Conservation (phyloP, 2,888 invertebrate species). For the Drosophila recens region DNA sequence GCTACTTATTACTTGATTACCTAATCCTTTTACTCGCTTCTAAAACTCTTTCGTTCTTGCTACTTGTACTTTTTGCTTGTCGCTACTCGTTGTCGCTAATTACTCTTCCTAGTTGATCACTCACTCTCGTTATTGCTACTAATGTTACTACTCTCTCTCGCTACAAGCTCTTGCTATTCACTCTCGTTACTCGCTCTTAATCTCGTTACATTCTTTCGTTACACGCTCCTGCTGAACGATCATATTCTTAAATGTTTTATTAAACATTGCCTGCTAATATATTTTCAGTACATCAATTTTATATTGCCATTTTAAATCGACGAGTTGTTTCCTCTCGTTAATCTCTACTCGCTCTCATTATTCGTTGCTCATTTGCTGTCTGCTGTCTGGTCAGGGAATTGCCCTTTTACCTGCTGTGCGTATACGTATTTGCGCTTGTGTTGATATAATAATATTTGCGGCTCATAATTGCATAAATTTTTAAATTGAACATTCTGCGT, state of each 20-base stretch:
- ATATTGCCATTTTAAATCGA: neutral
- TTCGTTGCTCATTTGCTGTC: slow-evolving; percentile 43
- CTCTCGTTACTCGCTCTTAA: neutral
- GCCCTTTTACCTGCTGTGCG: slow-evolving; percentile 27
- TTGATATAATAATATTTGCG: slow-evolving; percentile 82
- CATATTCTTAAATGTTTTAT: neutral
- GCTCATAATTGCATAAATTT: slow-evolving; percentile 85
- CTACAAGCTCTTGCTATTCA: neutral
- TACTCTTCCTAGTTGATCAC: neutral
- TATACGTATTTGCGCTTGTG: slow-evolving; percentile 68
- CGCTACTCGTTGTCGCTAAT: neutral
- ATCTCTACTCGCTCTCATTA: neutral
- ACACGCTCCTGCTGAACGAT: neutral
- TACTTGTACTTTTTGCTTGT: neutral
- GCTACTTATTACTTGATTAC: neutral
- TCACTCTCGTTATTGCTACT: neutral
- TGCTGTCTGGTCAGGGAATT: slow-evolving; percentile 13
- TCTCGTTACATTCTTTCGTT: neutral
- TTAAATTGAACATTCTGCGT: slow-evolving; percentile 77
- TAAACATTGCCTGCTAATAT: too few species aligned
- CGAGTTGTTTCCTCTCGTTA: neutral
- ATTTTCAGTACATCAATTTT: neutral
- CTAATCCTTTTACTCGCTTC: neutral
- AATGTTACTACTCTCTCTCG: neutral
- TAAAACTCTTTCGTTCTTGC: neutral